Evolutionary conservation across 2,113 vertebrate species (phyloP).

Genomic region (Drymodes brunneopygia): DNA sequence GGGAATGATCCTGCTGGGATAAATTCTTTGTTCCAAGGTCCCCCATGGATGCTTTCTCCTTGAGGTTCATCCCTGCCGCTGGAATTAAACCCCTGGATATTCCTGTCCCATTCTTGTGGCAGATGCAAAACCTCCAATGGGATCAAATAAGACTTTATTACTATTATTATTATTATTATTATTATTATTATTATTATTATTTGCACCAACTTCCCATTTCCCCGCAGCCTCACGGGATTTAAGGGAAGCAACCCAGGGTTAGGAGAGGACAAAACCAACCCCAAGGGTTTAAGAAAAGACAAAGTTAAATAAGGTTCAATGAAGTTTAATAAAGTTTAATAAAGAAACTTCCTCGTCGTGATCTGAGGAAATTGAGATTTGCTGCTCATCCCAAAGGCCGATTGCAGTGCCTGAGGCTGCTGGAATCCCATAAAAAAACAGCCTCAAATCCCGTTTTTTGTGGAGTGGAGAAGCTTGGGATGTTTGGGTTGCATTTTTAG

Average conservation of each 20-base stretch:
- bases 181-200: too few species aligned
- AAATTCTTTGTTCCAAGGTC: not conserved
- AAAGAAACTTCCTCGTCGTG: not conserved
- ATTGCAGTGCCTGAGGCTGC: not conserved
- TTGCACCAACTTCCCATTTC: not conserved
- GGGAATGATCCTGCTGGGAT: not conserved
- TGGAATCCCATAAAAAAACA: not conserved
- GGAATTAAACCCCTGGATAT: not conserved
- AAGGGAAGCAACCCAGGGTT: accelerated
- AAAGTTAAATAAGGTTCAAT: not conserved
- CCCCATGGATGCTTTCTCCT: not conserved
- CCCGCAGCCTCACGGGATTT: accelerated
- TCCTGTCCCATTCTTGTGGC: not conserved
- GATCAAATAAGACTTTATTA: not conserved
- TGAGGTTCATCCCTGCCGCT: not conserved
- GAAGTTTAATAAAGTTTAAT: not conserved
- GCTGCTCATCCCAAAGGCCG: not conserved
- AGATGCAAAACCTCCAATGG: accelerated
- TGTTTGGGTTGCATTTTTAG: not conserved
- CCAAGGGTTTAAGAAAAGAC: not conserved
- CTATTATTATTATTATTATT: too few species aligned
- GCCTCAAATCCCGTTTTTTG: not conserved
- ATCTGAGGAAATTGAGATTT: not conserved
- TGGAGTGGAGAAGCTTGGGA: not conserved
- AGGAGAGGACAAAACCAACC: not conserved